phyloP scores from a whole-genome alignment of 2,113 vertebrate genomes.

The Erpornis zantholeuca region DNA sequence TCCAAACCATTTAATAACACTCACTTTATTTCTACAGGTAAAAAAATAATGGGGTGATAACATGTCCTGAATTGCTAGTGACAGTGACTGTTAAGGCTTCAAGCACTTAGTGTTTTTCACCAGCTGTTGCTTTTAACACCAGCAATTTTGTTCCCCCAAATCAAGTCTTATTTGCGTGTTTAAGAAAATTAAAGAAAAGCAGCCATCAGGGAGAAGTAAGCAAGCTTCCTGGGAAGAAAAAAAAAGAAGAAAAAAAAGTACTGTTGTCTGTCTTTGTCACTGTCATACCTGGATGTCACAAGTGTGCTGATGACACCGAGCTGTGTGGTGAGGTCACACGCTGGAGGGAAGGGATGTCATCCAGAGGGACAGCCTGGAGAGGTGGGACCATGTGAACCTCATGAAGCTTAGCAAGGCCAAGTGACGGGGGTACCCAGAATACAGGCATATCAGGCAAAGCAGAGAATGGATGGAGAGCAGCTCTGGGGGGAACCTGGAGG shows the following conservation, averaged over 20 bases:
- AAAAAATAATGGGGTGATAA: conserved; percentile 10
- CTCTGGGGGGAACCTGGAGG: neutral
- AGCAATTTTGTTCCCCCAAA: neutral
- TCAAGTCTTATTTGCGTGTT: neutral
- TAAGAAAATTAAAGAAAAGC: neutral
- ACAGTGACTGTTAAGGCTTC: neutral
- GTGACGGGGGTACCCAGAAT: too few species aligned
- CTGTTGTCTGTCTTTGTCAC: neutral
- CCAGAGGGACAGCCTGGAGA: neutral
- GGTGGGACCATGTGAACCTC: neutral
- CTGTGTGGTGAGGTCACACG: fast-evolving
- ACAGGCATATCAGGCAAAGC: neutral
- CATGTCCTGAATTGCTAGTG: conserved; percentile 12
- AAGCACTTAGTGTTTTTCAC: neutral
- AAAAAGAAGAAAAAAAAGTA: neutral
- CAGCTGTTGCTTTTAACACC: conserved; percentile 17
- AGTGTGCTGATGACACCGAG: neutral
- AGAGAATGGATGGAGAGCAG: neutral
- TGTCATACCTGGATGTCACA: neutral
- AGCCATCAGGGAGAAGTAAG: neutral
- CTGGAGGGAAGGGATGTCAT: neutral
- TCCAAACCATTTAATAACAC: conserved; percentile 3
- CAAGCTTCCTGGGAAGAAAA: neutral
- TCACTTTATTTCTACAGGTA: neutral
- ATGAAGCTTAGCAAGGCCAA: too few species aligned